Conservation (phyloP, 2,113 vertebrate species). For the Psilopsiagon aurifrons region DNA sequence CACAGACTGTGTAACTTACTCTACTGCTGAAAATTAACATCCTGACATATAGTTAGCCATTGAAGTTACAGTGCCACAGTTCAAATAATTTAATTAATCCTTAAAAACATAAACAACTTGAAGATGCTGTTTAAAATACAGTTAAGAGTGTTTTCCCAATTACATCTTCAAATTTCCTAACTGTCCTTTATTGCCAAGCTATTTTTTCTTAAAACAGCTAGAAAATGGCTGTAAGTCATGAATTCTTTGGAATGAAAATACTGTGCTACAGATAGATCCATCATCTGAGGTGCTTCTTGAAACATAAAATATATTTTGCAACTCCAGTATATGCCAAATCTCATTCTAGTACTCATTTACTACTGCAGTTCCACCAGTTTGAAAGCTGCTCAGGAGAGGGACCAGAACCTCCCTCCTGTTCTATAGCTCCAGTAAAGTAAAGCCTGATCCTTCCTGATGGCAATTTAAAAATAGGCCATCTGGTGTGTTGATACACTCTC, state of each 20-base stretch:
- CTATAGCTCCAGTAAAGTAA: neutral
- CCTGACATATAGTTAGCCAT: neutral
- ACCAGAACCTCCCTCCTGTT: neutral
- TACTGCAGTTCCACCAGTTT: neutral
- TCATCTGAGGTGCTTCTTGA: neutral
- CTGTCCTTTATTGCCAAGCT: neutral
- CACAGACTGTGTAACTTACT: neutral
- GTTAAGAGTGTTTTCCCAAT: neutral
- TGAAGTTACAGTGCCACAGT: neutral
- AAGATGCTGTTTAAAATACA: neutral
- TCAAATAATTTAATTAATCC: neutral
- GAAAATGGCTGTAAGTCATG: neutral
- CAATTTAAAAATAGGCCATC: neutral
- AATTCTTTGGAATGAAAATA: neutral
- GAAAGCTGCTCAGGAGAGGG: neutral
- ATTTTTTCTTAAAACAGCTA: neutral
- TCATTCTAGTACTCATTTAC: neutral
- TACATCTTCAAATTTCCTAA: neutral
- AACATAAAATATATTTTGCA: neutral
- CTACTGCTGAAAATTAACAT: neutral
- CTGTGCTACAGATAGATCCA: neutral
- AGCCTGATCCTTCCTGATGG: neutral
- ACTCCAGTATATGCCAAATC: neutral
- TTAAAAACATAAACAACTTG: neutral
- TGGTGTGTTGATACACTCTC: neutral